Percentiles rank a stretch among this genome's conserved stretches.
phyloP scores from a whole-genome alignment of 2,888 invertebrate species.

The Tetragonisca angustula region DNA sequence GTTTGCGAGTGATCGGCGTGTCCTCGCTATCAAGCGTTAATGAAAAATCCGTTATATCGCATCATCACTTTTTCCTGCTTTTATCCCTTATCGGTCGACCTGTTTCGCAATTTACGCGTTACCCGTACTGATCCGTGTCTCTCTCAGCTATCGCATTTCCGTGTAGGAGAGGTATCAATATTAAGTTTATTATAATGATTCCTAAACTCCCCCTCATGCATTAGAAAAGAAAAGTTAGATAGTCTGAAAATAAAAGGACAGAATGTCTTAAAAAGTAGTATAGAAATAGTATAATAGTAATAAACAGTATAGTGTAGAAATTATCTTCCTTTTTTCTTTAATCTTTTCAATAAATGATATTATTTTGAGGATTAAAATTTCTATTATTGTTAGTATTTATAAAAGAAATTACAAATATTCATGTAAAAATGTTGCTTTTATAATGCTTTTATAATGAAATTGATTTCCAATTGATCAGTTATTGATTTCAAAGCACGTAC shows the following conservation, averaged over 20 bases:
- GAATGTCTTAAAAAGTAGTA: not conserved
- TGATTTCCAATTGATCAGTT: not conserved
- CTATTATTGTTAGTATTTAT: not conserved
- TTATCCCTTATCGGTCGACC: conserved; percentile 35
- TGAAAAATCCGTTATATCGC: conserved; percentile 40
- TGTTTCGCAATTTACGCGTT: conserved; percentile 41
- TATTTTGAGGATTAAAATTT: not conserved
- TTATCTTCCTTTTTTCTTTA: not conserved
- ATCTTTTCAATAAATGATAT: not conserved
- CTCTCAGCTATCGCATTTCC: conserved; percentile 30
- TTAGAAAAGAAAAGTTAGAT: not conserved
- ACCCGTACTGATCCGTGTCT: conserved; percentile 19
- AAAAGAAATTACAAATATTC: not conserved
- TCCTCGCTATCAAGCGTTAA: conserved; percentile 26
- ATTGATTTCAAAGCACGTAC: not conserved
- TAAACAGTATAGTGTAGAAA: not conserved
- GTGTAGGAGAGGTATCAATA: not conserved
- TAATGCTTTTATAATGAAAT: not conserved
- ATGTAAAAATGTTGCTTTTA: too few relatives aligned
- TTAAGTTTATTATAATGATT: not conserved
- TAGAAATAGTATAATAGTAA: not conserved
- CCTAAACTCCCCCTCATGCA: not conserved
- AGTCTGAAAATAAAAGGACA: not conserved
- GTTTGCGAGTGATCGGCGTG: conserved; percentile 6
- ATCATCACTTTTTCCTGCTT: not conserved